phyloP scores from a whole-genome alignment of 1,140 invertebrate genomes.

The Elymnias hypermnestra region DNA sequence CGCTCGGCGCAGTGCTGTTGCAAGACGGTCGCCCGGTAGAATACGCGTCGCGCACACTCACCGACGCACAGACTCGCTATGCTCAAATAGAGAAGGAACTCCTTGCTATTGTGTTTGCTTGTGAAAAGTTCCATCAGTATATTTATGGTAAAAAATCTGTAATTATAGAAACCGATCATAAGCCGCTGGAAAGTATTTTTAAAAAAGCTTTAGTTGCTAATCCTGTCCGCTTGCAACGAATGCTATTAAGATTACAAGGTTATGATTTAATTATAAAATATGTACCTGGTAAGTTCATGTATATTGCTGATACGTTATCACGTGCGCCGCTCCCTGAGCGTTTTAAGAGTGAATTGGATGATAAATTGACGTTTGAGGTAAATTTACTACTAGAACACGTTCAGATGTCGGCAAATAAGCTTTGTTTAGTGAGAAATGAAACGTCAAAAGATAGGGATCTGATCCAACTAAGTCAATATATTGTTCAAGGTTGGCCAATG shows the following conservation, averaged over 20 bases:
- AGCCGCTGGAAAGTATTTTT: constrained; percentile 60
- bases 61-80: not conserved
- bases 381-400: no score
- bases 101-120: constrained; percentile 5
- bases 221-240: constrained; percentile 42
- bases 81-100: constrained; percentile 11
- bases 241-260: constrained; percentile 23
- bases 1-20: constrained; percentile 8
- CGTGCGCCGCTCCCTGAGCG: constrained; percentile 33
- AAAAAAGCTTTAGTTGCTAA: constrained; percentile 56
- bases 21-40: constrained; percentile 7
- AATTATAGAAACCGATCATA: constrained; percentile 59
- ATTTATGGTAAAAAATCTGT: constrained; percentile 9
- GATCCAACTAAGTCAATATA: no score
- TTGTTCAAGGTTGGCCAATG: not conserved
- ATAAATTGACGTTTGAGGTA: no score
- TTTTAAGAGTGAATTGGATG: no score
- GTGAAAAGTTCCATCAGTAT: constrained; percentile 20
- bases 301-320: constrained; percentile 61
- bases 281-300: constrained; percentile 56
- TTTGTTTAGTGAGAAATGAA: no score
- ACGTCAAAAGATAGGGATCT: no score
- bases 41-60: constrained; percentile 7
- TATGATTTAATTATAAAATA: constrained; percentile 24
- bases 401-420: no score